Evolutionary conservation across 2,797 vertebrate species (phyloP).

Genomic region (Cyprinodon diabolis): DNA sequence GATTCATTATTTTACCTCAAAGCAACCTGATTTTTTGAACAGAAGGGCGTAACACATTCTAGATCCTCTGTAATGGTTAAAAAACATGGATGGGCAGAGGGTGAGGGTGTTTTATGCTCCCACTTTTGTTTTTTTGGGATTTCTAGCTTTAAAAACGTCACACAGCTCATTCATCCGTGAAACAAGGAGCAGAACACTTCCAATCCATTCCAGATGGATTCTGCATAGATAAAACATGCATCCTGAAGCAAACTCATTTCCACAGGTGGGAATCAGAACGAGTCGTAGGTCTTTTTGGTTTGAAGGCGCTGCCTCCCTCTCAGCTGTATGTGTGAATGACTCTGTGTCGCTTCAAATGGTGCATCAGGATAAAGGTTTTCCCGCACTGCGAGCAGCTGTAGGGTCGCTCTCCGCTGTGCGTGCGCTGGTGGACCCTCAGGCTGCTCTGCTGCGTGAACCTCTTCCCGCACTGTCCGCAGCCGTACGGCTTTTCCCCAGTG

Average conservation of each 20-base stretch:
- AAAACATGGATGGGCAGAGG: slow-evolving; percentile 5
- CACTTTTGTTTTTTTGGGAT: slow-evolving; percentile 27
- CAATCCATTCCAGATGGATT: slow-evolving; percentile 41
- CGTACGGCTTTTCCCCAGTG: slow-evolving; percentile 80
- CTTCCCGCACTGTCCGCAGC: slow-evolving; percentile 77
- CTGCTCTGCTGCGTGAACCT: slow-evolving; percentile 82
- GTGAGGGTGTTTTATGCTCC: background rate
- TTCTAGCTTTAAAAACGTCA: slow-evolving; percentile 47
- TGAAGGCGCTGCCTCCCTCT: background rate
- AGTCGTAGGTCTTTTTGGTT: slow-evolving; percentile 21
- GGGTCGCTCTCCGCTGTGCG: slow-evolving; percentile 79
- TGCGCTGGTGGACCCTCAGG: slow-evolving; percentile 78
- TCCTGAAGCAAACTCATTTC: slow-evolving; percentile 41
- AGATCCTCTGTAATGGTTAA: background rate
- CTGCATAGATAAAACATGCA: slow-evolving; percentile 67
- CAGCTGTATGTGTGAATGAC: slow-evolving; percentile 75
- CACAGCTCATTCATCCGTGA: slow-evolving; percentile 30
- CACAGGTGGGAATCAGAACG: background rate
- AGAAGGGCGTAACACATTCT: background rate
- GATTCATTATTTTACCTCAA: background rate
- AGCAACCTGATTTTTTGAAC: background rate
- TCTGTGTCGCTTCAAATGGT: slow-evolving; percentile 76
- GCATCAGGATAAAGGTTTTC: slow-evolving; percentile 79
- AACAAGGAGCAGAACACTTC: slow-evolving; percentile 30
- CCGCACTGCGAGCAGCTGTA: slow-evolving; percentile 79